phyloP scores from a whole-genome alignment of 2,797 vertebrate genomes.

The Mico argentatus region DNA sequence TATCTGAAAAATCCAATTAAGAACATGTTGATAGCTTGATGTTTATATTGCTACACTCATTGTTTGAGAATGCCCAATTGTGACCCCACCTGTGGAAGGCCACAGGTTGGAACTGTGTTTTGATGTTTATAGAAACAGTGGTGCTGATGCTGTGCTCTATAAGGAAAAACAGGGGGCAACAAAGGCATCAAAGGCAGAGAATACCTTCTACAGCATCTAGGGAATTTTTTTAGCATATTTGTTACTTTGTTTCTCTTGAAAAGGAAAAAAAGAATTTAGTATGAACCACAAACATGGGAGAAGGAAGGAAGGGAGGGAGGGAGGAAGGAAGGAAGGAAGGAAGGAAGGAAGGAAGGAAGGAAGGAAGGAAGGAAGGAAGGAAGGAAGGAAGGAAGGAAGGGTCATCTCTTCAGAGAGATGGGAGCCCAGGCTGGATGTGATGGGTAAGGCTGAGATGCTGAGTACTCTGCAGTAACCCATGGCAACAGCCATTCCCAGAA shows the following conservation, averaged over 20 bases:
- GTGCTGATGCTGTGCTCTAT: neutral
- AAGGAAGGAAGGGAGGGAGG: constrained; percentile 38
- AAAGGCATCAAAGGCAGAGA: constrained; percentile 48
- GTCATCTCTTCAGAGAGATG: constrained; percentile 69
- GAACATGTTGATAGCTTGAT: neutral
- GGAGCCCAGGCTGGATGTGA: constrained; percentile 67
- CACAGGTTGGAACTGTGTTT: neutral
- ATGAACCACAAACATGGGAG: constrained; percentile 14
- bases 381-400: constrained; percentile 3
- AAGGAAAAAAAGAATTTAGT: constrained; percentile 55
- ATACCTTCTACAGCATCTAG: neutral
- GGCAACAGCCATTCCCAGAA: constrained; percentile 79
- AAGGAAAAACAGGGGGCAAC: neutral
- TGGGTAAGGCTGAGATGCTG: constrained; percentile 62
- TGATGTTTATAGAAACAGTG: neutral
- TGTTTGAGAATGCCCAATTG: neutral
- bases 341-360: constrained; percentile 60
- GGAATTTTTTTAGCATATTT: neutral
- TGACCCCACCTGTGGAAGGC: constrained; percentile 1
- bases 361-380: constrained; percentile 53
- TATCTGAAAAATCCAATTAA: constrained; percentile 27
- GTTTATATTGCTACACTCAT: neutral
- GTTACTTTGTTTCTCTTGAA: neutral
- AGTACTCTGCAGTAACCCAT: constrained; percentile 78
- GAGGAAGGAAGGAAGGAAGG: neutral